Evolutionary conservation across 2,113 vertebrate genomes (phyloP), one percentile per base, ranked within the genome.

Genomic region (Scortum barcoo): DNA sequence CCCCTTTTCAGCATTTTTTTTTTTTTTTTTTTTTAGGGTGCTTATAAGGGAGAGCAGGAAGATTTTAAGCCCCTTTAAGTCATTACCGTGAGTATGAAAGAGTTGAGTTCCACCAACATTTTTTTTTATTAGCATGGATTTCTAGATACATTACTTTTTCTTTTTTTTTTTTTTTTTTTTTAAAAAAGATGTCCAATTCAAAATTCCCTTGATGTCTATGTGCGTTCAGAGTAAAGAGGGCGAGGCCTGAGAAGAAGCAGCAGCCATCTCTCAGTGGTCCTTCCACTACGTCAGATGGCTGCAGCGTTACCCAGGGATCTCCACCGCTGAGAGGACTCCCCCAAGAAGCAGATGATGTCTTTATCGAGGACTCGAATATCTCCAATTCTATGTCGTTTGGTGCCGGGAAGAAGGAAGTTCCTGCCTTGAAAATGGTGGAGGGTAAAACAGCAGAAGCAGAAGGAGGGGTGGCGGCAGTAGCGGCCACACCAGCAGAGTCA

Each of bases 41-140:
- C 93, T 98, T 82, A 94, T 97, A 73, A 96, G 96, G 85, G 97
- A 97, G 91, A 97, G 96, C 92, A 95, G 94, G 91, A 95, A 95
- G 84, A 90, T 96, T 50, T 94, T 96, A 0, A 94, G 94, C 53
- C 94, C 95, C 54, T 92, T 95, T 72, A 91, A 95, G 2, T 93
- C 95, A 53, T 90, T 96, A 86, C 92, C 92, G 97, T 98, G 92
- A 97, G 97, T 97, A 50, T 30, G 68, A 51, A 54, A 24, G 16
- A 54, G 17, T 22, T 9, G 7, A 76, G 10, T 20, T 69, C 13
- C 11, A 22, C 1, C 20, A 44, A n/a, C n/a, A 12, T 7, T 38
- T 4, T 1, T 2, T 14, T 24, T 17, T 26, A 20, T 28, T n/a
- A 0, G 13, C 4, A 16, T 62, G 10, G 3, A 65, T 50, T 68